Evolutionary conservation across 2,113 vertebrate species (phyloP).

Genomic region (Syrmaticus mikado): DNA sequence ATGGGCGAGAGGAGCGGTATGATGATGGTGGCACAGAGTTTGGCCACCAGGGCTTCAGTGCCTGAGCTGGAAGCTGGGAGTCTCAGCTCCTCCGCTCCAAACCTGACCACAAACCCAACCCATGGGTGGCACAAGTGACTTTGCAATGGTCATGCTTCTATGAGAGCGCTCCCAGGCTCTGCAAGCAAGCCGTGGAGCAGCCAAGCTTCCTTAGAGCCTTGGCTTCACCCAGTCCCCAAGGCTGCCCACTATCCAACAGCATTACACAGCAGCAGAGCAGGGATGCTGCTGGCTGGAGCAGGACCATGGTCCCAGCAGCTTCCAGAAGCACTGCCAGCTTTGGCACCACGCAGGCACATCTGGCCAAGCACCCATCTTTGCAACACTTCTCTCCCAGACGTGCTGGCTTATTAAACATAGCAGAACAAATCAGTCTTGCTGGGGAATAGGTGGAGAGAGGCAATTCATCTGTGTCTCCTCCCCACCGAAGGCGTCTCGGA

Average conservation of each 20-base stretch:
- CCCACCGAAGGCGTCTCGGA: not conserved
- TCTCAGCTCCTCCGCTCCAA: not conserved
- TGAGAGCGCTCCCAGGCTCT: not conserved
- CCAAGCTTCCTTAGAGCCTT: not conserved
- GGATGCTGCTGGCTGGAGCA: not conserved
- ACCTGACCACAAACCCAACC: fast-evolving
- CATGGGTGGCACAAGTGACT: not conserved
- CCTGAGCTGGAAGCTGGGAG: not conserved
- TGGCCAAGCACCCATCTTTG: not conserved
- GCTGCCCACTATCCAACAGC: not conserved
- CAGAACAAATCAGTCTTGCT: constrained; percentile 9
- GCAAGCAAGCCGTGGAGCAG: not conserved
- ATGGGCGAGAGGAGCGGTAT: not conserved
- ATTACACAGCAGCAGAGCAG: fast-evolving
- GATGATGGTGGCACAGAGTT: not conserved
- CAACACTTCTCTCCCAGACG: not conserved
- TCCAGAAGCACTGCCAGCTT: not conserved
- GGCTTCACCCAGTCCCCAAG: fast-evolving
- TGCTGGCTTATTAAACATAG: not conserved
- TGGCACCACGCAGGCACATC: fast-evolving
- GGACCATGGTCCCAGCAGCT: not conserved
- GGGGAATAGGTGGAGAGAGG: not conserved
- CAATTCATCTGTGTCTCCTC: constrained; percentile 29
- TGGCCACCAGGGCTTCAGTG: not conserved
- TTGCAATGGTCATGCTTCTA: not conserved